Percentiles rank a stretch among this genome's conserved stretches.
phyloP scores from a whole-genome alignment of 2,797 vertebrate species.

The Pempheris klunzingeri region DNA sequence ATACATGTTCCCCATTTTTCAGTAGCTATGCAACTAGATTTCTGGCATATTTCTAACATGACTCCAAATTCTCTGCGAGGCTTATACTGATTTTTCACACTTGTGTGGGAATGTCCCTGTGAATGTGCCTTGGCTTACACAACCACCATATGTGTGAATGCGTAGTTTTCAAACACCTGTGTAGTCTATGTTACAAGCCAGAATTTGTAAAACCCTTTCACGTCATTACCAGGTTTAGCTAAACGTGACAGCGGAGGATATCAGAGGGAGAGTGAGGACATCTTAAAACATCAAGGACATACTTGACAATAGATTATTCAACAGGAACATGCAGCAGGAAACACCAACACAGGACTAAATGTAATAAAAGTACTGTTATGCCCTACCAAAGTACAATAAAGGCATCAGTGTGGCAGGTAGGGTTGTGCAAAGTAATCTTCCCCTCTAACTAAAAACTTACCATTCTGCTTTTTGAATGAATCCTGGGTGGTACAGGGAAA shows the following conservation, averaged over 20 bases:
- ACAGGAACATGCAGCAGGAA: neutral
- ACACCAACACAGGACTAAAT: neutral
- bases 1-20: conserved; percentile 10
- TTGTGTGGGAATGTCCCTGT: conserved; percentile 75
- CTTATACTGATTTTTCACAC: conserved; percentile 56
- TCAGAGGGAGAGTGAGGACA: conserved; percentile 12
- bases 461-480: conserved; percentile 5
- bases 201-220: conserved; percentile 42
- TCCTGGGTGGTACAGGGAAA: neutral
- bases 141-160: conserved; percentile 52
- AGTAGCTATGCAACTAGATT: conserved; percentile 18
- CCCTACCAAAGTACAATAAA: neutral
- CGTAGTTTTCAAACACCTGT: conserved; percentile 64
- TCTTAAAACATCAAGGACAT: conserved; percentile 15
- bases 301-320: conserved; percentile 21
- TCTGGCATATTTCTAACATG: conserved; percentile 43
- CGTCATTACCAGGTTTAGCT: conserved; percentile 28
- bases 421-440: neutral
- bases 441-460: neutral
- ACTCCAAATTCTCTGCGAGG: conserved; percentile 15
- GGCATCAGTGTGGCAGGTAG: neutral
- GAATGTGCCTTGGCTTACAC: conserved; percentile 55
- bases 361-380: neutral
- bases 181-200: conserved; percentile 26
- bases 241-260: conserved; percentile 18